Conservation (phyloP, 2,888 invertebrate species). For the Erebia epiphron region DNA sequence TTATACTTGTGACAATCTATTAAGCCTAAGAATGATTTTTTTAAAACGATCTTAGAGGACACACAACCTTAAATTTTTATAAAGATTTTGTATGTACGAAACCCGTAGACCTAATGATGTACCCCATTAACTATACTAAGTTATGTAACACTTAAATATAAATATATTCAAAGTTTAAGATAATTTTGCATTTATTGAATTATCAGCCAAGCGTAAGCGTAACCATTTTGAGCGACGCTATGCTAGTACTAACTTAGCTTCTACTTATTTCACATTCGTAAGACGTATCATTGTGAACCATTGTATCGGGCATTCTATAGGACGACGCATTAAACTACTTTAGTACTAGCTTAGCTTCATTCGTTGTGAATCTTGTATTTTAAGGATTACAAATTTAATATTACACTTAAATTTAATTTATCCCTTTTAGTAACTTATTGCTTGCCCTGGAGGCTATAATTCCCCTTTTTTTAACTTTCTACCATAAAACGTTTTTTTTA, state of each 20-base stretch:
- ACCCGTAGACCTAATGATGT: conserved; percentile 3
- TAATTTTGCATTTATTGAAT: conserved; percentile 3
- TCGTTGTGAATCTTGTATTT: too few relatives aligned
- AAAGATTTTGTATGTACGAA: conserved; percentile 11
- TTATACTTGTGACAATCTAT: neutral
- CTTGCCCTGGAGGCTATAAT: conserved; percentile 40
- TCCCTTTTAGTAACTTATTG: neutral
- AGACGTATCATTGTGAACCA: neutral
- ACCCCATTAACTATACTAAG: neutral
- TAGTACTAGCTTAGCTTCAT: neutral
- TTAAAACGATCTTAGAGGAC: too few relatives aligned
- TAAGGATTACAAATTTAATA: neutral
- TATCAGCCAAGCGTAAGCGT: neutral
- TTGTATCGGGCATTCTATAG: neutral
- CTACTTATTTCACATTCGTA: too few relatives aligned
- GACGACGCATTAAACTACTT: neutral
- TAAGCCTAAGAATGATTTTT: neutral
- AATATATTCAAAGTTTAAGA: neutral
- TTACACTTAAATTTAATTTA: conserved; percentile 16
- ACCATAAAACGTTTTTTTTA: neutral
- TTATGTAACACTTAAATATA: conserved; percentile 11
- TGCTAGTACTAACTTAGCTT: too few relatives aligned
- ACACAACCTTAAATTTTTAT: neutral
- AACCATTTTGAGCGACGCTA: neutral
- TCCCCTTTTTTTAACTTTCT: neutral